A percentile compares a stretch with the other conserved stretches of the same genome.
These are phyloP conservation scores for Lutra lutra DNA, from an alignment of 2,797 vertebrate species.

Conservation along the genomic window DNA sequence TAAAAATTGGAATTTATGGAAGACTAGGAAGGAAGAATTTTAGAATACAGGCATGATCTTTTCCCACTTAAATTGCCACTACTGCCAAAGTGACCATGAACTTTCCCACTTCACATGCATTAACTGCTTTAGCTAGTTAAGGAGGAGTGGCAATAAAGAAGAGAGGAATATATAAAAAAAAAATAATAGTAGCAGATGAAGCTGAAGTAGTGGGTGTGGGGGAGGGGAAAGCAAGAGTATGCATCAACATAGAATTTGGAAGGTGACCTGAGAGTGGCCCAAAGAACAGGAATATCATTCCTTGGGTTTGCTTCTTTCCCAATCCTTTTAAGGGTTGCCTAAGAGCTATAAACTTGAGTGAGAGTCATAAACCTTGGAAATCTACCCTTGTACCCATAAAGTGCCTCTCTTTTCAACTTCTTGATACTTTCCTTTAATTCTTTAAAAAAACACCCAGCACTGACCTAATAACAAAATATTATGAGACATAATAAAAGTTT, in stretches of 20 bases:
- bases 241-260: neutral
- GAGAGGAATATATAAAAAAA: neutral
- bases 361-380: neutral
- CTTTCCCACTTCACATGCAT: neutral
- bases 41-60: neutral
- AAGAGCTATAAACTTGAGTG: neutral
- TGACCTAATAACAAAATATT: neutral
- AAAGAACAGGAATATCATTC: neutral
- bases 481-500: neutral
- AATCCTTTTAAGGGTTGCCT: neutral
- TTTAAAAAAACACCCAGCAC: neutral
- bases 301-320: neutral
- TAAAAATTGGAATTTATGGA: neutral
- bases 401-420: neutral
- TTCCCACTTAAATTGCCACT: neutral
- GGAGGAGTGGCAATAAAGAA: neutral
- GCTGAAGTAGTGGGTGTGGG: neutral
- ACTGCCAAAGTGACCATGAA: neutral
- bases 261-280: neutral
- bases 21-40: neutral
- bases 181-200: neutral
- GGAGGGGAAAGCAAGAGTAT: neutral
- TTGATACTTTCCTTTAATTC: neutral
- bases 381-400: neutral
- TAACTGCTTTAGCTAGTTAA: neutral